Percentiles rank a stretch among this genome's conserved stretches.
Evolutionary conservation across 2,113 vertebrate species (phyloP).

Genomic region (Nesogale talazaci): DNA sequence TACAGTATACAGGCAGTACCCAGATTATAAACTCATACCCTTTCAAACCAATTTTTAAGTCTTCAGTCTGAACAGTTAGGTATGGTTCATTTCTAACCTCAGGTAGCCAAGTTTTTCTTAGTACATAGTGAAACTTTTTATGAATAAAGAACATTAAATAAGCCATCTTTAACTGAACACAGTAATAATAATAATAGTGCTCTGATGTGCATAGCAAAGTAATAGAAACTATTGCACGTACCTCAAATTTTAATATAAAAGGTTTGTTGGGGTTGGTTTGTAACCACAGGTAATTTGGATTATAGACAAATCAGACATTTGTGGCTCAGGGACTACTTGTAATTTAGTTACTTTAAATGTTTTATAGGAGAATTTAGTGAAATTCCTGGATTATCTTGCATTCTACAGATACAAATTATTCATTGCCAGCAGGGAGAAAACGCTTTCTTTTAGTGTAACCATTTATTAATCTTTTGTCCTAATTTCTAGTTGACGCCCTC

Average conservation of each 20-base stretch:
- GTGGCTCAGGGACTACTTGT: background rate
- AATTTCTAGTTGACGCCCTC: conserved; percentile 91
- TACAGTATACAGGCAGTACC: conserved; percentile 59
- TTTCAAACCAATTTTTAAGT: too few relatives aligned
- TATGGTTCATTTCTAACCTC: background rate
- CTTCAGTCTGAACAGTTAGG: background rate
- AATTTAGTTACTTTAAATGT: conserved; percentile 82
- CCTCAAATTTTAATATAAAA: too few relatives aligned
- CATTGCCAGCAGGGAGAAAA: conserved; percentile 69
- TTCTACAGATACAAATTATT: conserved; percentile 79
- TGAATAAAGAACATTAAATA: background rate
- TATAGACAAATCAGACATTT: background rate
- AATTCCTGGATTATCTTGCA: conserved; percentile 72
- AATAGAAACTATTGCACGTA: background rate
- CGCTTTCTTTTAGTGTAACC: conserved; percentile 50
- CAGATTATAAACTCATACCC: too few relatives aligned
- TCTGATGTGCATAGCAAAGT: background rate
- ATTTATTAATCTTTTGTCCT: conserved; percentile 73
- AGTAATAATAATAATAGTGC: background rate
- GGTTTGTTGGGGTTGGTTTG: too few relatives aligned
- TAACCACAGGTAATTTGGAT: background rate
- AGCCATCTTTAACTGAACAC: background rate
- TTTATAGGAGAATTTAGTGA: conserved; percentile 77
- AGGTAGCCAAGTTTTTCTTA: background rate
- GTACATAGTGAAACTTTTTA: background rate